These are phyloP conservation scores for Nannobrachium achirus DNA, from an alignment of 2,113 vertebrate species.

Conservation along the genomic window DNA sequence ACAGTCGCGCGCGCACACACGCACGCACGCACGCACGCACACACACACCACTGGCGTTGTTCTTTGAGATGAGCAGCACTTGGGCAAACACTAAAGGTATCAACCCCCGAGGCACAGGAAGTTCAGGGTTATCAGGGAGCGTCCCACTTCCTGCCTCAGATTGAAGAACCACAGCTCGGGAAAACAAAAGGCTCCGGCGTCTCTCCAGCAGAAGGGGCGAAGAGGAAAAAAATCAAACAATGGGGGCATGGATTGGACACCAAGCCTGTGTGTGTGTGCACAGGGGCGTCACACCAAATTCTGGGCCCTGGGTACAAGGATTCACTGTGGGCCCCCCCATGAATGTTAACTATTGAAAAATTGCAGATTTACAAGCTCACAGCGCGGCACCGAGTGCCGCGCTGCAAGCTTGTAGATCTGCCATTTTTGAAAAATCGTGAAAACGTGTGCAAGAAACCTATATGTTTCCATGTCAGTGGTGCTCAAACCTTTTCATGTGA, in stretches of 20 bases:
- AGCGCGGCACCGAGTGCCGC: too few species aligned
- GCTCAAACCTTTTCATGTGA: too few species aligned
- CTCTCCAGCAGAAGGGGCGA: constrained; percentile 52
- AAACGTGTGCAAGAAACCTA: too few species aligned
- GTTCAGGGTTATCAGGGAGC: constrained; percentile 66
- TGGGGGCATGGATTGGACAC: constrained; percentile 16
- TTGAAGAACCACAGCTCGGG: constrained; percentile 49
- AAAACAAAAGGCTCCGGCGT: constrained; percentile 62
- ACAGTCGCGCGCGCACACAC: constrained; percentile 14
- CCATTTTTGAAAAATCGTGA: too few species aligned
- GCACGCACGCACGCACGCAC: constrained; percentile 3
- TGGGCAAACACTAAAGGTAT: constrained; percentile 53
- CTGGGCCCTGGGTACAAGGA: too few species aligned
- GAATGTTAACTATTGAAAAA: too few species aligned
- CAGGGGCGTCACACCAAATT: too few species aligned
- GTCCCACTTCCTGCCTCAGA: constrained; percentile 61
- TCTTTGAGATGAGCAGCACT: constrained; percentile 48
- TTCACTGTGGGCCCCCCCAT: too few species aligned
- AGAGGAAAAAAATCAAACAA: not conserved
- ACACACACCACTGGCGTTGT: not conserved
- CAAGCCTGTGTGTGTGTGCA: not conserved
- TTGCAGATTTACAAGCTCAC: too few species aligned
- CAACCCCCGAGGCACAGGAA: constrained; percentile 62
- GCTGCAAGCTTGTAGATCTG: too few species aligned
- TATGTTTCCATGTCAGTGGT: too few species aligned